Conservation (phyloP, 2,797 vertebrate genomes). For the Hozukius guyotensis region DNA sequence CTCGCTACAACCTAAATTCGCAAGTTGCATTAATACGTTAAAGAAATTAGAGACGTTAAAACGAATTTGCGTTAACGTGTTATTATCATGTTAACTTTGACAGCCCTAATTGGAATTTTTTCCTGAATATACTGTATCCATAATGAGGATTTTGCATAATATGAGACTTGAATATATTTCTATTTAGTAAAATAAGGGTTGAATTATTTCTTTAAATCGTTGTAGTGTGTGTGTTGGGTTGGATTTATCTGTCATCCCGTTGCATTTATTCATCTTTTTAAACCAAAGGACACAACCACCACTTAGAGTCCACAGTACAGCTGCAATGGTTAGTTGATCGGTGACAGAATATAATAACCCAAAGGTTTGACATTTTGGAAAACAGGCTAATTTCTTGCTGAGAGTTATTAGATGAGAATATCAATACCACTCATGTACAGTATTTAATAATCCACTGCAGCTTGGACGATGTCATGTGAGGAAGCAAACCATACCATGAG, state of each 20-base stretch:
- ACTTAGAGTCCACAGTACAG: neutral
- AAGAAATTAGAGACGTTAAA: too few species aligned
- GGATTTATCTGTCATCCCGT: neutral
- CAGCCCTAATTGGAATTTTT: too few species aligned
- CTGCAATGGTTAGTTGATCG: neutral
- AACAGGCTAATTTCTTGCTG: neutral
- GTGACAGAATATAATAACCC: neutral
- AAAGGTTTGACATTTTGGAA: neutral
- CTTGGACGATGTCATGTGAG: neutral
- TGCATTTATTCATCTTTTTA: neutral
- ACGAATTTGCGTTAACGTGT: too few species aligned
- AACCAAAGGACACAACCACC: neutral
- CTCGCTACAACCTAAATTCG: too few species aligned
- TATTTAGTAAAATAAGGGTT: constrained; percentile 25
- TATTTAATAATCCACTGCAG: constrained; percentile 3
- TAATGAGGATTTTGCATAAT: neutral
- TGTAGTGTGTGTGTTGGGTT: constrained; percentile 30
- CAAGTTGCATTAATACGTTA: too few species aligned
- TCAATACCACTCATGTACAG: neutral
- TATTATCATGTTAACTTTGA: too few species aligned
- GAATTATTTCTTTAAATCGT: constrained; percentile 65
- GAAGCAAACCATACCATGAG: neutral
- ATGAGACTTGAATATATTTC: neutral
- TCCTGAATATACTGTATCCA: too few species aligned
- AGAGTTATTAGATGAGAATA: neutral